These are phyloP conservation scores for Prostheceraeus crozeri DNA, from an alignment of 2,888 invertebrate genomes.

Conservation along the genomic window DNA sequence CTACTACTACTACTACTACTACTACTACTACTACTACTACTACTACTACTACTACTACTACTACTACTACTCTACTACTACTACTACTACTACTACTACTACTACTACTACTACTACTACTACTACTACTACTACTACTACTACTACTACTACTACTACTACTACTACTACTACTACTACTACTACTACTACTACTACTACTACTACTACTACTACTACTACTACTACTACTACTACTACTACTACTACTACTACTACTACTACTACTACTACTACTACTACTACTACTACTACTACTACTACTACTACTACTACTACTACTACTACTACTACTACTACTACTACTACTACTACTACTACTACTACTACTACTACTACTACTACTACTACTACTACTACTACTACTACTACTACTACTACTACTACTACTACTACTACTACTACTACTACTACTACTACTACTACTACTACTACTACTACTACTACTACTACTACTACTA, in stretches of 20 bases:
- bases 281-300: constrained; percentile 34
- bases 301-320: constrained; percentile 33
- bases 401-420: constrained; percentile 34
- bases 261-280: constrained; percentile 33
- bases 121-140: constrained; percentile 34
- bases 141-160: constrained; percentile 34
- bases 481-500: constrained; percentile 29
- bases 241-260: constrained; percentile 34
- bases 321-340: constrained; percentile 34
- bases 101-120: constrained; percentile 34
- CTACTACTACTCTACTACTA: too few relatives aligned
- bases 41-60: too few relatives aligned
- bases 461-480: constrained; percentile 31
- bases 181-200: constrained; percentile 34
- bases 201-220: constrained; percentile 33
- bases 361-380: constrained; percentile 34
- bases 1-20: too few relatives aligned
- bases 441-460: constrained; percentile 34
- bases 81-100: too few relatives aligned
- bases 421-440: constrained; percentile 34
- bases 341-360: constrained; percentile 34
- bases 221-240: constrained; percentile 34
- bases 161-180: constrained; percentile 34
- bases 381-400: constrained; percentile 34
- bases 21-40: constrained; percentile 1